Evolutionary conservation across 2,888 invertebrate species (phyloP), one percentile per base, ranked within the genome.

Genomic region (Drosophila emarginata): DNA sequence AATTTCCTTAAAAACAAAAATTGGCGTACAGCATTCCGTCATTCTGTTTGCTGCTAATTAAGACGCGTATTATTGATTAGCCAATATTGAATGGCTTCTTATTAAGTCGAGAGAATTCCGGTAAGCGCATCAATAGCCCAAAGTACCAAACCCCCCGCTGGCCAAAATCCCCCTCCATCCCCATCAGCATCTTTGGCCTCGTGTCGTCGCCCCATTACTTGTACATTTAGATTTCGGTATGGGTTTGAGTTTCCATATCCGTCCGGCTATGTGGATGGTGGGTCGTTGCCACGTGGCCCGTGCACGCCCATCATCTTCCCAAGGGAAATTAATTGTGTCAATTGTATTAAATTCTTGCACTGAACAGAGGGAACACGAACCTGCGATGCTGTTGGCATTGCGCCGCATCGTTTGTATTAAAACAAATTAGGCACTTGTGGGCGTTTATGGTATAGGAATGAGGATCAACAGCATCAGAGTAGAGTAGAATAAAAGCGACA

Each of bases 341-440:
- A 63, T 63, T 63, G 63, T 63, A 63, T 63, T 63, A 63, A 63
- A 63, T 63, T 63, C 63, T 28, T 56, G 56, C 62, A 40, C 62
- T 45, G 62, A 54, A 39, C 53, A 54, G 26, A 39, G 37, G 23
- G 23, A 36, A 61, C 60, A 61, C 37, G 52, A 50, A 56, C 6
- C 54, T 15, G 28, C 7, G 36, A 12, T 18, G 26, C 26, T 32
- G 36, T 28, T 28, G 54, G 32, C 54, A 45, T 45, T 45, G 45
- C 56, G 56, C 50, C 56, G 56, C 56, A 63, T 63, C 63, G 56
- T 63, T 63, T 63, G 50, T 63, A 63, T 63, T 63, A 63, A 63
- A 63, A 56, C 63, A 63, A 63, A 63, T 63, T 63, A 63, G 63
- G 63, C 63, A 63, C 63, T 63, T 63, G 63, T 39, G 63, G 63